Evolutionary conservation across 2,797 vertebrate genomes (phyloP).

Genomic region (Falco concolor): DNA sequence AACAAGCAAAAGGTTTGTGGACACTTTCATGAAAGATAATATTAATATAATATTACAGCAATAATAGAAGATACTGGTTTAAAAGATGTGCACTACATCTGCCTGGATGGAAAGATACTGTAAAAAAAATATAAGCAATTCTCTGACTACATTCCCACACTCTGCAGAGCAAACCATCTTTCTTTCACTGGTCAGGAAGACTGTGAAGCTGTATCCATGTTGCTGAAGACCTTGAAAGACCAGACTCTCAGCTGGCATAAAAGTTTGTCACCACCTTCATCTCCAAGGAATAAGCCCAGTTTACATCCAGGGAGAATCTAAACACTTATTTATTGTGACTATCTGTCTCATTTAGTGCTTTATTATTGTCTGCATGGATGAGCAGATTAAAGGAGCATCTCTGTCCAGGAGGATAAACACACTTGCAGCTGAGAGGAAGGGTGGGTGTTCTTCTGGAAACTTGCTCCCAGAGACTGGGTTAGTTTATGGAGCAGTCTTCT

Average conservation of each 20-base stretch:
- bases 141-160: background rate
- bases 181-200: background rate
- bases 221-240: background rate
- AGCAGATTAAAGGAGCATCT: background rate
- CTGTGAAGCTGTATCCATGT: background rate
- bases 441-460: background rate
- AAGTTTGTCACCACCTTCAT: background rate
- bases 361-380: background rate
- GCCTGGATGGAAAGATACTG: background rate
- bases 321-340: background rate
- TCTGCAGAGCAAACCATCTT: background rate
- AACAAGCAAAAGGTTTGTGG: background rate
- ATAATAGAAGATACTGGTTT: background rate
- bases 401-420: background rate
- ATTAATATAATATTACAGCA: background rate
- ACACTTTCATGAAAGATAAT: background rate
- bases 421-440: background rate
- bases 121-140: background rate
- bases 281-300: background rate
- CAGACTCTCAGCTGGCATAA: background rate
- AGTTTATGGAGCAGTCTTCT: background rate
- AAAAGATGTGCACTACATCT: background rate
- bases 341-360: background rate
- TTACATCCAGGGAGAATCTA: background rate
- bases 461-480: background rate